Base-by-base conservation (phyloP, 2,888 invertebrate genomes). In the Ischnus inquisitorius region DNA sequence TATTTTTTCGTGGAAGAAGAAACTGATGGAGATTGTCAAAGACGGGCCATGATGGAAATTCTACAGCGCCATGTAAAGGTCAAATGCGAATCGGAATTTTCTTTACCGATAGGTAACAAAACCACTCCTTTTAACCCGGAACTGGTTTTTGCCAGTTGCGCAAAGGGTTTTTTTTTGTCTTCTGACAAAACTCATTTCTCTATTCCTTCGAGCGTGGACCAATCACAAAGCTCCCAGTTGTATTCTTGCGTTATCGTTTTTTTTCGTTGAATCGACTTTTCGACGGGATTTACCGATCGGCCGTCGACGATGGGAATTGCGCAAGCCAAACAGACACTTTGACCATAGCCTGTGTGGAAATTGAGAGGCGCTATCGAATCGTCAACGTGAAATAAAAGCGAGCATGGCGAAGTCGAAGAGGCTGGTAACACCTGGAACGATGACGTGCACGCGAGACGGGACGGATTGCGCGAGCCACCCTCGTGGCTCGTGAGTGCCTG, bases 371-470 rank as follows among this genome's bases (percentile, higher is more conserved):
- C 25, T 28, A 69, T 22, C 41, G 34, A 43, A 46, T 65, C 34
- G 41, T 57, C 19, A 67, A 57, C 8, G 3, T 60, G 41, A 80
- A 39, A 19, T 12, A 14, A 67, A 62, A 57, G 41, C 28, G 41
- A 25, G 68, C 71, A 69, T 3, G 41, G 39, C 69, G 41, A 60
- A 51, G 78, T 10, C 64, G 51, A 34, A 69, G 68, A 82, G 64
- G 54, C 48, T 46, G 22, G 43, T 46, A 69, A 69, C 28, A 72
- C 54, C 76, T 62, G 57, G 14, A 54, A 10, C 12, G 28, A 57
- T n/a, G n/a, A 48, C 64, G 71, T 48, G 64, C 10, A 67, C 51
- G 76, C 68, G 75, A 75, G 60, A 62, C 46, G 54, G 67, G 19
- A n/a, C 10, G 14, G 25, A 28, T 6, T 10, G 19, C 6, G 65